Percentiles rank a stretch among this genome's conserved stretches.
These are phyloP conservation scores for Pogonocherus hispidulus DNA, from an alignment of 2,888 invertebrate genomes.

Conservation along the genomic window DNA sequence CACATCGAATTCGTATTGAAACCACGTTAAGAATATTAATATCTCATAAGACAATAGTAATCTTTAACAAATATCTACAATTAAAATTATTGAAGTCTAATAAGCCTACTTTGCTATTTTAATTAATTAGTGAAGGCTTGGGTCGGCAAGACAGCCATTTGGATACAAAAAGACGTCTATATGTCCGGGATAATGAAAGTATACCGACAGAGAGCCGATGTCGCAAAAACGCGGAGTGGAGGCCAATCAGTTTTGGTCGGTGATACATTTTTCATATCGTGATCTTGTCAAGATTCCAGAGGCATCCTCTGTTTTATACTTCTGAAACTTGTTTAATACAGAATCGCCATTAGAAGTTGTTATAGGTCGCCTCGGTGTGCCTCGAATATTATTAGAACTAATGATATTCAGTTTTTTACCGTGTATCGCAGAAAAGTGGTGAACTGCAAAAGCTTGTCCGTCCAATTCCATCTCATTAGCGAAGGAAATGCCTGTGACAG, in stretches of 20 bases:
- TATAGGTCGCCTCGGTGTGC: constrained; percentile 48
- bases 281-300: constrained; percentile 63
- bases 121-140: constrained; percentile 54
- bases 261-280: constrained; percentile 68
- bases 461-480: constrained; percentile 70
- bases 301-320: constrained; percentile 61
- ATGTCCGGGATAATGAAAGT: constrained; percentile 57
- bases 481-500: constrained; percentile 69
- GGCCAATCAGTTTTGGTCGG: constrained; percentile 61
- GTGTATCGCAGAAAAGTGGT: constrained; percentile 57
- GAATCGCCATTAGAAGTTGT: constrained; percentile 62
- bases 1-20: too few species aligned
- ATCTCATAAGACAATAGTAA: too few species aligned
- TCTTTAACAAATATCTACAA: not conserved
- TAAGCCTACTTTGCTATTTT: constrained; percentile 49
- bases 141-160: constrained; percentile 51
- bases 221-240: constrained; percentile 46
- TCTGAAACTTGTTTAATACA: constrained; percentile 59
- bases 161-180: constrained; percentile 56
- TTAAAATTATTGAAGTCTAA: not conserved
- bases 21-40: too few species aligned
- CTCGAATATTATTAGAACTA: constrained; percentile 63
- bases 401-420: constrained; percentile 58
- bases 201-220: constrained; percentile 53
- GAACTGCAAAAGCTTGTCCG: constrained; percentile 66